Conservation (phyloP, 2,797 vertebrate genomes). For the Nannoperca australis region DNA sequence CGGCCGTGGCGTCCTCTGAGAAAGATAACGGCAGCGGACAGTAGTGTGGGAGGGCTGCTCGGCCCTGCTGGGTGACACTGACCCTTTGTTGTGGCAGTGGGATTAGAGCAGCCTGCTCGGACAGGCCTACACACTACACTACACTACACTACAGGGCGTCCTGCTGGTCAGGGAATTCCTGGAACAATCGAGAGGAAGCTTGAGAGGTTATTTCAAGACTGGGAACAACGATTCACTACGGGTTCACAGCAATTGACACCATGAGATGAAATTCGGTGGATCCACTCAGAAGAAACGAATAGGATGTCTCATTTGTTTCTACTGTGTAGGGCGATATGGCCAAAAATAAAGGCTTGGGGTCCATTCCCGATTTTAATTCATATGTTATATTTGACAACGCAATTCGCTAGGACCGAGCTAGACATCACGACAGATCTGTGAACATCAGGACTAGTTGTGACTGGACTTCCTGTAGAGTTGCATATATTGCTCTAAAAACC, state of each 20-base stretch:
- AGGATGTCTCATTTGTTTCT: not conserved
- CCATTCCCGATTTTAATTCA: not conserved
- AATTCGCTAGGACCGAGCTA: not conserved
- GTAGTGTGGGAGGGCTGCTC: constrained; percentile 41
- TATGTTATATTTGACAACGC: not conserved
- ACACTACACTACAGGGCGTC: constrained; percentile 9
- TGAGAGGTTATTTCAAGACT: not conserved
- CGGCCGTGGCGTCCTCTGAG: constrained; percentile 37
- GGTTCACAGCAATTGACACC: not conserved
- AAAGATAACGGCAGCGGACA: constrained; percentile 30
- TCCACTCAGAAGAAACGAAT: not conserved
- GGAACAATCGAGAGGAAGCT: constrained; percentile 18
- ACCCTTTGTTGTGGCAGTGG: constrained; percentile 53
- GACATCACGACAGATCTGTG: too few species aligned
- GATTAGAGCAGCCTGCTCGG: constrained; percentile 35
- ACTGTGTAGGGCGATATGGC: not conserved
- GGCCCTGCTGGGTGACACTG: constrained; percentile 38
- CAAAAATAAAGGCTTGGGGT: not conserved
- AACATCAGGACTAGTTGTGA: not conserved
- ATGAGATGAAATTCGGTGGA: not conserved
- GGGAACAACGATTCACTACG: not conserved
- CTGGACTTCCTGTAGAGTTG: not conserved
- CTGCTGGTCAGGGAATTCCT: constrained; percentile 40
- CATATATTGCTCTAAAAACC: constrained; percentile 6
- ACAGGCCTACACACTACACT: constrained; percentile 25